phyloP scores from a whole-genome alignment of 2,888 invertebrate species.

The Dinocampus coccinellae region DNA sequence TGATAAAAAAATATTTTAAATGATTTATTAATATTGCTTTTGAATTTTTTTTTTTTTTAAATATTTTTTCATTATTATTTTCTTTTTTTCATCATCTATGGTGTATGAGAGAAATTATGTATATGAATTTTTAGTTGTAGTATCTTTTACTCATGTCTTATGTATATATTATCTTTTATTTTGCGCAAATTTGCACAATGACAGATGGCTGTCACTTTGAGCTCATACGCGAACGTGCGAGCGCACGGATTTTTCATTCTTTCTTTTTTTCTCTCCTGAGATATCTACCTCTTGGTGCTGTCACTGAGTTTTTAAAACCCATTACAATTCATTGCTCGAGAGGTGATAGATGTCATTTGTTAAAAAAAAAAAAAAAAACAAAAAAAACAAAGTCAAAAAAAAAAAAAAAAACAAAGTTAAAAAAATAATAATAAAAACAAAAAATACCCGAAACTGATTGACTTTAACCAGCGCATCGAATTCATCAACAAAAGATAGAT shows the following conservation, averaged over 20 bases:
- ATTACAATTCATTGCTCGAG: constrained; percentile 10
- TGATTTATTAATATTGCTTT: too few species aligned
- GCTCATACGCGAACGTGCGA: background rate
- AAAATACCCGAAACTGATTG: background rate
- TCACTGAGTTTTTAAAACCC: constrained; percentile 17
- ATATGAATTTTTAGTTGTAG: too few species aligned
- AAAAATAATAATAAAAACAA: background rate
- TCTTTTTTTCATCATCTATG: too few species aligned
- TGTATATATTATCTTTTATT: background rate
- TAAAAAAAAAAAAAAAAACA: background rate
- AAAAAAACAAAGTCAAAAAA: background rate
- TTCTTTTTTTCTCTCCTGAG: background rate
- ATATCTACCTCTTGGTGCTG: background rate
- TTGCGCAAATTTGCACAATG: background rate
- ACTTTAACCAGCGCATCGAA: constrained; percentile 3
- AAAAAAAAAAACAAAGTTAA: background rate
- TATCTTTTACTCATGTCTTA: too few species aligned
- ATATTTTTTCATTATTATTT: too few species aligned
- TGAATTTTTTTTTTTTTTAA: too few species aligned
- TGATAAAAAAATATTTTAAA: too few species aligned
- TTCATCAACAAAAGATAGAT: background rate
- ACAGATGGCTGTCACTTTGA: constrained; percentile 7
- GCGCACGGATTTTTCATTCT: constrained; percentile 2
- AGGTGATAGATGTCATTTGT: background rate
- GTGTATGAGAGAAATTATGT: too few species aligned